Base-by-base conservation (phyloP, 2,113 vertebrate genomes). In the Crotalus tigris region DNA sequence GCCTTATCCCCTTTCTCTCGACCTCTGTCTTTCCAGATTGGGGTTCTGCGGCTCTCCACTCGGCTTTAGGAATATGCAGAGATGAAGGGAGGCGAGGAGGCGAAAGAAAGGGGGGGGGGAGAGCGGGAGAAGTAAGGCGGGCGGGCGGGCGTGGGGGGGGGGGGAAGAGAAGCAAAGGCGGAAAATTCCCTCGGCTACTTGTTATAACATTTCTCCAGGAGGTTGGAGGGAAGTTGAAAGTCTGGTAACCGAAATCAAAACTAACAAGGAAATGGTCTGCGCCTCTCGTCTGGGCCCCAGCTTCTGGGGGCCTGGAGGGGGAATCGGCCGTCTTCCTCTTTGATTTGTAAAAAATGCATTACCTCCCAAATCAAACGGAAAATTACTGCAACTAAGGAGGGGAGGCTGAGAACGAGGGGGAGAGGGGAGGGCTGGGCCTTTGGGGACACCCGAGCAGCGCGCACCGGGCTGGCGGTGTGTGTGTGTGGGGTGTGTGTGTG, bases 121-220 rank as follows among this genome's bases (percentile, higher is more conserved):
- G 46, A 26, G 57, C 4, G 91, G 15, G 75, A 46, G 85, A 10
- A 19, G 5, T 23, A 64, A 88, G 92, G 59, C 64, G 89, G 89
- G 89, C 91, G 87, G 59, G 55, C 53, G 21, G 33, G 26, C 39
- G 61, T 91, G 87, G 94, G 93, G 92, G 64, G 1, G 44, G 91
- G 93, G 93, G 90, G 92, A 92, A 93, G 95, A 94, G 94, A 94
- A 94, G 95, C 94, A 94, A 95, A 95, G 94, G 93, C 92, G 92
- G 96, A 94, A 93, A 98, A 98, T 98, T 99, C 98, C 98, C 98
- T 97, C 96, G 97, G 98, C 98, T 98, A 98, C 98, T 99, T 98
- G 98, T 99, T 99, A 99, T 98, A 99, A 99, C 98, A 98, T 99
- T 98, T 98, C 98, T 99, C 98, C 98, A 98, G 98, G 98, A 98